Conservation (phyloP, 2,797 vertebrate genomes). For the Xiphorhynchus erythropygius region DNA sequence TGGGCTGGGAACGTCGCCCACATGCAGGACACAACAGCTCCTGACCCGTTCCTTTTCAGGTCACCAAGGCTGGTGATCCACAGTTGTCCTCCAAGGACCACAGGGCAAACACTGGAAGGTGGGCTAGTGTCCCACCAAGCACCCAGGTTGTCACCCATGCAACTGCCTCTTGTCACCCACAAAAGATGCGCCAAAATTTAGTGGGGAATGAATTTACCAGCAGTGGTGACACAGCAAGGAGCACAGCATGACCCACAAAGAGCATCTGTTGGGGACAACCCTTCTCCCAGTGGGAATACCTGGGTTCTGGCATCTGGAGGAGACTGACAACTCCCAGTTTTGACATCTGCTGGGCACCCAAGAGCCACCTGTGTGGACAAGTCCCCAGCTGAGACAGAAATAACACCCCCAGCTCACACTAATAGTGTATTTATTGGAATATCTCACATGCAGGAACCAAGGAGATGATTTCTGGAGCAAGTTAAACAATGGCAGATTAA, state of each 20-base stretch:
- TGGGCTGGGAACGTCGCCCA: not conserved
- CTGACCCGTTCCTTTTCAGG: not conserved
- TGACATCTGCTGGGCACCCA: not conserved
- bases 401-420: constrained; percentile 61
- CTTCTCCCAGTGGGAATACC: not conserved
- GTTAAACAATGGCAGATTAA: constrained; percentile 62
- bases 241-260: not conserved
- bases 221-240: fast-evolving
- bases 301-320: not conserved
- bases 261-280: not conserved
- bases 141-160: fast-evolving
- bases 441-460: constrained; percentile 81
- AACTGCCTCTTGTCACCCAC: not conserved
- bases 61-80: not conserved
- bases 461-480: constrained; percentile 64
- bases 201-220: fast-evolving
- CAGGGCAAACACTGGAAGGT: not conserved
- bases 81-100: not conserved
- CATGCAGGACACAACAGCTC: not conserved
- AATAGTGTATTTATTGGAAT: constrained; percentile 84
- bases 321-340: not conserved
- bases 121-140: not conserved
- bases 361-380: fast-evolving
- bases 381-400: not conserved
- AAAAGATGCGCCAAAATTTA: not conserved